Conservation (phyloP, 2,797 vertebrate species). For the Microctenopoma stevenorrisi region DNA sequence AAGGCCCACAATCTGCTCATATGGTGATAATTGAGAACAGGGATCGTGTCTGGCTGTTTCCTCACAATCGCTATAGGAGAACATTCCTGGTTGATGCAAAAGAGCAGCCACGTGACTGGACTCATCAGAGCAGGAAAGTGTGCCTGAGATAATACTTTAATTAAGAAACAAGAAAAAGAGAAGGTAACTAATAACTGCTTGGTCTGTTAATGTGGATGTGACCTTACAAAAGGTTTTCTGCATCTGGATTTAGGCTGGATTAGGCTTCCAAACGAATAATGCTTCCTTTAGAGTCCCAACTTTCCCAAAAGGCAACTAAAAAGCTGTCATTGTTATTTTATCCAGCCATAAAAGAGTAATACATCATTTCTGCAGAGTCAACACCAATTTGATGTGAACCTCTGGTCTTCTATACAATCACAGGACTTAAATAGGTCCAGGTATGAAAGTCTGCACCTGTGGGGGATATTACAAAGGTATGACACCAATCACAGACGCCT, state of each 20-base stretch:
- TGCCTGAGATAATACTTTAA: slow-evolving; percentile 58
- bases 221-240: slow-evolving; percentile 41
- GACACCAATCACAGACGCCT: slow-evolving; percentile 34
- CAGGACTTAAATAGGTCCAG: slow-evolving; percentile 29
- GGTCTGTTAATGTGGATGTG: slow-evolving; percentile 45
- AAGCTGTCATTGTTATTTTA: slow-evolving; percentile 33
- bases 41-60: slow-evolving; percentile 59
- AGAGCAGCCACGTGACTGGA: slow-evolving; percentile 57
- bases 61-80: slow-evolving; percentile 57
- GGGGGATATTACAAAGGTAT: slow-evolving; percentile 5
- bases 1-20: slow-evolving; percentile 57
- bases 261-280: slow-evolving; percentile 46
- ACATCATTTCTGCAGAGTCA: slow-evolving; percentile 59
- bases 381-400: slow-evolving; percentile 42
- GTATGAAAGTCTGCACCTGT: slow-evolving; percentile 42
- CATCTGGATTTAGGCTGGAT: slow-evolving; percentile 24
- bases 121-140: slow-evolving; percentile 57
- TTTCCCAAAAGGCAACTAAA: slow-evolving; percentile 36
- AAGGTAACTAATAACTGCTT: slow-evolving; percentile 28
- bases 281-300: slow-evolving; percentile 55
- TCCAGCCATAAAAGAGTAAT: slow-evolving; percentile 36
- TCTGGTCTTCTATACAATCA: slow-evolving; percentile 17
- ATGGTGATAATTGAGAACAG: slow-evolving; percentile 80
- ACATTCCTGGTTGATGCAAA: slow-evolving; percentile 76
- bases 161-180: slow-evolving; percentile 41